Evolutionary conservation across 2,797 vertebrate species (phyloP), one percentile per base, ranked within the genome.

Genomic region (Sylvilagus floridanus): DNA sequence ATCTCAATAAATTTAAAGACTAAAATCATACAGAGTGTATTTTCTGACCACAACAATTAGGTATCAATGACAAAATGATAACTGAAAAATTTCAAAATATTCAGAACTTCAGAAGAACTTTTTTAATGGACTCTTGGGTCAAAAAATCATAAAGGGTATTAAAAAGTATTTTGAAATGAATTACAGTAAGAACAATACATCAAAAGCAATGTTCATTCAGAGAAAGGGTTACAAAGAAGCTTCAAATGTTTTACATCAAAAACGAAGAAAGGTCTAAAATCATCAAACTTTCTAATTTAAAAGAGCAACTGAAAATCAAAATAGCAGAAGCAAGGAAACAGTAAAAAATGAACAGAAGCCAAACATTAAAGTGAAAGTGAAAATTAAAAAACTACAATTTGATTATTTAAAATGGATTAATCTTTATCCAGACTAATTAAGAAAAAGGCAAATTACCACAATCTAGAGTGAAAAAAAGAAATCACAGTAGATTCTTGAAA

Each of bases 131-230:
- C 17, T 90, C 72, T 68, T 4, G 1, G 4, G 21, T 90, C 65
- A 94, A 95, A 93, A 90, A 90, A 90, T 65, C 10, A 94, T 19
- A 65, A 72, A 96, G 30, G 22, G 72, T 90, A n/a, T 13, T 32
- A 42, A 21, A 11, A 91, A 57, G 37, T 85, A 66, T 63, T 37
- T 11, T 28, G 21, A 88, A 66, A 9, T 65, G 19, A 72, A 65
- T 52, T 57, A 52, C 30, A 82, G 88, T 73, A 16, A 81, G 68
- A 57, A 83, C 54, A 72, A 63, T 35, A 37, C 14, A 78, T 2
- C 24, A 62, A 86, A 86, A n/a, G 16, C 7, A 28, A 16, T 28
- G 32, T 57, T 81, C 42, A 57, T 21, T 57, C 16, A 73, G 24
- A 84, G 47, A 86, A 4, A 77, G 62, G 4, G 63, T 84, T 35